phyloP scores from a whole-genome alignment of 2,888 invertebrate genomes.

The Philereme vetulata region DNA sequence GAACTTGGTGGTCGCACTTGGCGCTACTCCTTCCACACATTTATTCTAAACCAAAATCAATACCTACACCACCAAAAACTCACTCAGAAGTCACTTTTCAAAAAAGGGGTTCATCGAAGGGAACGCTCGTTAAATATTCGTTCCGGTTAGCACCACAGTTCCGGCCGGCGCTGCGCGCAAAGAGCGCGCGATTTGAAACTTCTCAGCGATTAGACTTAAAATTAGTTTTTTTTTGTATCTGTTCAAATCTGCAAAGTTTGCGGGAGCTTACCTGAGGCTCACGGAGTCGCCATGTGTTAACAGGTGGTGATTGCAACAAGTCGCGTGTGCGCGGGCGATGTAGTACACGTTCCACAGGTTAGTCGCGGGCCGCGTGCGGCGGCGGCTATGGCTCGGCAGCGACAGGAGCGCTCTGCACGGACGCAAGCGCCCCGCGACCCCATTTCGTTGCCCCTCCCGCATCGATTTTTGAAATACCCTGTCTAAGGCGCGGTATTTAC shows the following conservation, averaged over 20 bases:
- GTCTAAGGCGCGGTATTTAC: slow-evolving; percentile 71
- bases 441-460: slow-evolving; percentile 54
- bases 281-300: slow-evolving; percentile 74
- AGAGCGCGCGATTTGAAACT: slow-evolving; percentile 26
- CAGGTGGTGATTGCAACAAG: slow-evolving; percentile 79
- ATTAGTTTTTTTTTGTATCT: slow-evolving; percentile 3
- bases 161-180: slow-evolving; percentile 18
- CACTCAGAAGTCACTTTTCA: slow-evolving; percentile 7
- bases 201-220: slow-evolving; percentile 16
- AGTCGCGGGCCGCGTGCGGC: slow-evolving; percentile 67
- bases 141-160: slow-evolving; percentile 16
- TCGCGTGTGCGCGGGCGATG: slow-evolving; percentile 54
- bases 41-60: slow-evolving; percentile 1
- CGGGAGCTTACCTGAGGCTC: slow-evolving; percentile 66
- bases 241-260: slow-evolving; percentile 7
- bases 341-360: slow-evolving; percentile 57
- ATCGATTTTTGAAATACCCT: slow-evolving; percentile 76
- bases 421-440: slow-evolving; percentile 61
- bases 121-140: slow-evolving; percentile 18
- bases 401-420: slow-evolving; percentile 51
- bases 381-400: slow-evolving; percentile 60
- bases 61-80: slow-evolving; percentile 2
- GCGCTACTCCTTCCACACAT: not conserved
- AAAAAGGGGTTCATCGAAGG: not conserved
- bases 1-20: not conserved